These are phyloP conservation scores for Clarias laeviceps DNA, from an alignment of 2,797 vertebrate species.

Conservation along the genomic window DNA sequence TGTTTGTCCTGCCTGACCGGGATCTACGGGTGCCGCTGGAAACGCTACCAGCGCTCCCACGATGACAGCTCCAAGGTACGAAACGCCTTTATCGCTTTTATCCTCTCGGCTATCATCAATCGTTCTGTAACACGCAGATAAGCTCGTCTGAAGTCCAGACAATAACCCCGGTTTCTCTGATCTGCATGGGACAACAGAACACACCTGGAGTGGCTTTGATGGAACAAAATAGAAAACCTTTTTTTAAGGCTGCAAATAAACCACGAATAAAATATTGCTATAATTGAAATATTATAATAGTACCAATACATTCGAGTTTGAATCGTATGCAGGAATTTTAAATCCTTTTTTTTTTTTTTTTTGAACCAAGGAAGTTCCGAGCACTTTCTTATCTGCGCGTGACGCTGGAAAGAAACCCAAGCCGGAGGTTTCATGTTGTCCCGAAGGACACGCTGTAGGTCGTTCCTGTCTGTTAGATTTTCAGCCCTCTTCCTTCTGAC, in stretches of 20 bases:
- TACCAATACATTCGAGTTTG: not conserved
- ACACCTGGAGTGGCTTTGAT: slow-evolving; percentile 33
- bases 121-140: slow-evolving; percentile 22
- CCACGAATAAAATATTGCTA: not conserved
- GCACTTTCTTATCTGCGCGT: not conserved
- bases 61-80: slow-evolving; percentile 93
- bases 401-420: slow-evolving; percentile 47
- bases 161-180: slow-evolving; percentile 24
- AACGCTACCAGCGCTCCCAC: slow-evolving; percentile 98
- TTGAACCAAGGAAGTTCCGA: not conserved
- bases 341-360: not conserved
- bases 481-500: not conserved
- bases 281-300: not conserved
- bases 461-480: slow-evolving; percentile 33
- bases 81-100: not conserved
- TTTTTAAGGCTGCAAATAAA: not conserved
- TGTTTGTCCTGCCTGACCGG: slow-evolving; percentile 96
- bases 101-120: not conserved
- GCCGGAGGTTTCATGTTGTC: slow-evolving; percentile 49
- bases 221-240: not conserved
- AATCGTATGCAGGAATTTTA: not conserved
- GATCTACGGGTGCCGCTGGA: slow-evolving; percentile 98
- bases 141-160: slow-evolving; percentile 24
- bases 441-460: slow-evolving; percentile 41
- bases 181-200: not conserved